Base-by-base conservation (phyloP, 2,113 vertebrate species). In the Podocnemis expansa region DNA sequence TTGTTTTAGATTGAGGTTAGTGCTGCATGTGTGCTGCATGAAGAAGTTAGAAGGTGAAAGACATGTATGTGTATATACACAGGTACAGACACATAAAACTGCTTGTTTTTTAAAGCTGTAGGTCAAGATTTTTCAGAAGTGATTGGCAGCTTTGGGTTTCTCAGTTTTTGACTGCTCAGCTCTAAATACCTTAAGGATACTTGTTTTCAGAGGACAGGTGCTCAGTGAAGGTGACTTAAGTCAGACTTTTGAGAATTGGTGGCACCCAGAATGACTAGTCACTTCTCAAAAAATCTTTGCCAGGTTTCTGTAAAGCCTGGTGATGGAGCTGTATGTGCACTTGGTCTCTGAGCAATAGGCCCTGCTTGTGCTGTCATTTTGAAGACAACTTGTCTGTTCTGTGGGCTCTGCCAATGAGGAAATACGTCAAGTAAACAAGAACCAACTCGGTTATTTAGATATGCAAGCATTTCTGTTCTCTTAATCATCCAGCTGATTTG, bases 281-380 rank as follows among this genome's bases (percentile, higher is more conserved):
- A 41, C 63, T 93, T 85, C 52, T 89, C 17, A 55, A 43, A 47
- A 45, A 82, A 19, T 45, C 43, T 83, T 87, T 55, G 60, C 43
- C 19, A 1, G 17, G 43, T 34, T 43, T 54, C 80, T 56, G 88
- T 60, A 52, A 87, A 17, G 60, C 2, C 0, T 70, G 0, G 0
- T 43, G 80, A 78, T 8, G 82, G 56, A 89, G 41, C 60, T 90
- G 13, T 84, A 75, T 80, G 25, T 88, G n/a, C 24, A 21, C 55
- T 92, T 75, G 1, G 1, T 52, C 49, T 1, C 0, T 52, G 52
- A 43, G 60, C 5, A 0, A 24, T 27, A 45, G 41, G 9, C 25
- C 25, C 13, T 43, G 73, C 41, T 45, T 45, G 70, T 25, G 43
- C 6, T 76, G 41, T 21, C 52, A 29, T 47, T 63, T 3, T 56